Evolutionary conservation across 1,140 invertebrate species (phyloP), one percentile per base, ranked within the genome.

Genomic region (Magallana gigas): DNA sequence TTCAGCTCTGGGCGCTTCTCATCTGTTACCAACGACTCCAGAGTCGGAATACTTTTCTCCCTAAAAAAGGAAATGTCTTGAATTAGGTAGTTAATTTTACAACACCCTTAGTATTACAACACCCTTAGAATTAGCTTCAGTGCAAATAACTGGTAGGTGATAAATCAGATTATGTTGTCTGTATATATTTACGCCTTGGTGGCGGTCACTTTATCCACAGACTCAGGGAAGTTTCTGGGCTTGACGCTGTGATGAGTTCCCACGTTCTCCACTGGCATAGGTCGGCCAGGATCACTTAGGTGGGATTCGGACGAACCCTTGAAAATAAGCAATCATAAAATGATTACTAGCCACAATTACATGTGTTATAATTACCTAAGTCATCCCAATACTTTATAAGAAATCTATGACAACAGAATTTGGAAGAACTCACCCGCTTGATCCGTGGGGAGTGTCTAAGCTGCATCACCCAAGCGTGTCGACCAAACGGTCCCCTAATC

Each of bases 391-490:
- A 48, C 36, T 48, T 48, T 48, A 5, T 48, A 48, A 48, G 36
- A 48, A 48, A 48, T 48, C 36, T 48, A 48, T 48, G 36, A 48
- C 36, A 48, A 2, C 5, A 48, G 36, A 48, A 48, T 5, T 48
- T 48, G 36, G 36, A 48, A 48, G 14, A 48, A 86, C 62, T 89
- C 88, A 94, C 93, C 90, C 97, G 97, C 92, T 97, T 97, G 68
- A 59, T 60, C 87, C 93, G 90, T 4, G 93, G 92, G 83, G 91
- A 92, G 85, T 93, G 93, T 81, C 97, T 96, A 4, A 98, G 97
- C 85, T 98, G 97, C 96, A 99, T 96, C 0, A 97, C 98, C 98
- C 98, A 99, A 8, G 97, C 98, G 95, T 98, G 97, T 23, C 98
- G 96, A 0, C 98, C 98, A 95, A 98, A 99, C 0, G 98, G 97